Evolutionary conservation across 2,888 invertebrate species (phyloP), one percentile per base, ranked within the genome.

Genomic region (Thymelicus acteon): DNA sequence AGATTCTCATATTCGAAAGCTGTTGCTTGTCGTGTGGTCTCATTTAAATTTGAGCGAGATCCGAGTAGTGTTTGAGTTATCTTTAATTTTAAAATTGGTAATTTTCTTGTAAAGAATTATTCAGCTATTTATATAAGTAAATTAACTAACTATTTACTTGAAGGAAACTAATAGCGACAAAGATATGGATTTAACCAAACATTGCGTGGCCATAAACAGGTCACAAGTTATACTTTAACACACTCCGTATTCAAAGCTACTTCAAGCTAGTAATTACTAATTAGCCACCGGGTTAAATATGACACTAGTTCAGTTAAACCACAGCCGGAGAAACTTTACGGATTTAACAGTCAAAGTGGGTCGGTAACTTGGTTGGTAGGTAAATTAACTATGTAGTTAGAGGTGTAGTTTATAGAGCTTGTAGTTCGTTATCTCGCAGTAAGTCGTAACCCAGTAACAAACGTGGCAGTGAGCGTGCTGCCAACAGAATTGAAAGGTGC

Each of bases 261-360:
- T 52, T 19, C 31, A 31, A 31, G 31, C 31, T 31, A 5, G 31
- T 31, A 31, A 31, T 24, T 24, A 24, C 7, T 15, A 49, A 15
- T 52, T 49, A 49, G n/a, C 54, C 10, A 54, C 54, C 10, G 54
- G 54, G 52, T 54, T 54, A 54, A 54, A 54, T 54, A 54, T 12
- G 54, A 54, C 40, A 40, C 40, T 40, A 7, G 8, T 13, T 39
- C 0, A 24, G 10, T 15, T 19, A 52, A 52, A 52, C 52, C 52
- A 52, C 54, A 19, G 54, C 44, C 19, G 19, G 66, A 66, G 66
- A 66, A 66, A 66, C 58, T 66, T 6, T 12, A 52, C 66, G 58
- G 58, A 66, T 66, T 66, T 66, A 47, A 48, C 66, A 39, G 37
- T 24, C 7, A 49, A 66, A 66, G 40, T 66, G n/a, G 66, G 66